Percentiles rank a stretch among this genome's conserved stretches.
These are phyloP conservation scores for Papilio dardanus DNA, from an alignment of 1,140 invertebrate species.

Conservation along the genomic window DNA sequence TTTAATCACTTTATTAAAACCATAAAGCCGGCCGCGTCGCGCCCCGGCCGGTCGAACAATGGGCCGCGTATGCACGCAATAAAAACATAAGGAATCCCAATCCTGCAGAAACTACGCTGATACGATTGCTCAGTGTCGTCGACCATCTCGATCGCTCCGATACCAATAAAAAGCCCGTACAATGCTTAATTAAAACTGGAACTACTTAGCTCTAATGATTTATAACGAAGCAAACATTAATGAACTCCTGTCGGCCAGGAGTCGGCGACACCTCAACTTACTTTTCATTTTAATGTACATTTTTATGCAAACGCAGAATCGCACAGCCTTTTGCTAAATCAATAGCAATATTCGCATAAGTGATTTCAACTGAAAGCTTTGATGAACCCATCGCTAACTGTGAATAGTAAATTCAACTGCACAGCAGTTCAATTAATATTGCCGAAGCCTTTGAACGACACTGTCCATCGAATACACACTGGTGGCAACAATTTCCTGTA, in stretches of 20 bases:
- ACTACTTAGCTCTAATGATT: conserved; percentile 51
- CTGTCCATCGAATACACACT: not conserved
- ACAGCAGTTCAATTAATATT: not conserved
- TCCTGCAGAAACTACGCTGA: conserved; percentile 40
- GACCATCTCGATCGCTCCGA: conserved; percentile 34
- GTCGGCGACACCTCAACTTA: not conserved
- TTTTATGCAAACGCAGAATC: not conserved
- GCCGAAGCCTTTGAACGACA: not conserved
- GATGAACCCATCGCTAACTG: not conserved
- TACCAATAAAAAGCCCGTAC: conserved; percentile 46
- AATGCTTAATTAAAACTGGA: conserved; percentile 67
- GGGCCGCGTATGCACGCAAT: conserved; percentile 56
- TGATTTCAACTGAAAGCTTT: not conserved
- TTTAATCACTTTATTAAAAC: conserved; percentile 74
- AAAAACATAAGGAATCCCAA: conserved; percentile 50
- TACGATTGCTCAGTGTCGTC: conserved; percentile 49
- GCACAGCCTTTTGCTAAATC: not conserved
- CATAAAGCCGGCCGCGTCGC: conserved; percentile 57
- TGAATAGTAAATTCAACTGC: not conserved
- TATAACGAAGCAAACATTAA: conserved; percentile 43
- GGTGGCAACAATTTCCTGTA: not conserved
- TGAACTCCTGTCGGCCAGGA: conserved; percentile 32
- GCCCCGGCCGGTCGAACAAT: conserved; percentile 54
- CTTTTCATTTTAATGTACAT: not conserved
- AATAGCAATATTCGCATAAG: not conserved